Evolutionary conservation across 1,140 invertebrate species (phyloP), one percentile per base, ranked within the genome.

Genomic region (Leguminivora glycinivorella): DNA sequence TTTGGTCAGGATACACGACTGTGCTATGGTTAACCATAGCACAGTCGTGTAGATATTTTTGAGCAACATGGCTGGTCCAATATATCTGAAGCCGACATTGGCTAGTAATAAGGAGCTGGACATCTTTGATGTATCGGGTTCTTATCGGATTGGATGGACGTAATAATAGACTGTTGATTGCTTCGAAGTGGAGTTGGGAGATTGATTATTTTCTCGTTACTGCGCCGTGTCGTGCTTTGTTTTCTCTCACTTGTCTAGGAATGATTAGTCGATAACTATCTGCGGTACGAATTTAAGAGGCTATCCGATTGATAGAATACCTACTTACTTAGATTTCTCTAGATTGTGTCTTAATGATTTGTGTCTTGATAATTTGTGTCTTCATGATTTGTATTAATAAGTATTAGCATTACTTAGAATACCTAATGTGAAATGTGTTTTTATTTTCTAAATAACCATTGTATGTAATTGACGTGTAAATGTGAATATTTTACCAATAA

Each of bases 81-180:
- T n/a, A n/a, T n/a, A n/a, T n/a, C n/a, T n/a, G n/a, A n/a, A n/a
- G n/a, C n/a, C n/a, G 81, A 86, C 81, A 87, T 84, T 85, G 84
- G 77, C 76, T 74, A 83, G 90, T 92, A 92, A 92, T 92, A 91
- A 38, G 91, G 88, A 86, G 84, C 84, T 80, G 84, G 85, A 88
- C 89, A 84, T 92, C 89, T 92, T 92, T 92, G 91, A 92, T 91
- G 90, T 86, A 92, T 92, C 89, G 88, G 71, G 81, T 87, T 89
- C 88, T 90, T 90, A 92, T 92, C 88, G 84, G 84, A 92, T 92
- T 88, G 84, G 84, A 89, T 84, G 85, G 88, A 90, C 89, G 88
- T 85, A 92, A 92, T 92, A 92, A 91, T 87, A 89, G 83, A 89
- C 82, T 81, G 83, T 87, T 92, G 90, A 92, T 92, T 92, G 91